Base-by-base conservation (phyloP, 2,113 vertebrate genomes). In the Ploceus nigricollis region DNA sequence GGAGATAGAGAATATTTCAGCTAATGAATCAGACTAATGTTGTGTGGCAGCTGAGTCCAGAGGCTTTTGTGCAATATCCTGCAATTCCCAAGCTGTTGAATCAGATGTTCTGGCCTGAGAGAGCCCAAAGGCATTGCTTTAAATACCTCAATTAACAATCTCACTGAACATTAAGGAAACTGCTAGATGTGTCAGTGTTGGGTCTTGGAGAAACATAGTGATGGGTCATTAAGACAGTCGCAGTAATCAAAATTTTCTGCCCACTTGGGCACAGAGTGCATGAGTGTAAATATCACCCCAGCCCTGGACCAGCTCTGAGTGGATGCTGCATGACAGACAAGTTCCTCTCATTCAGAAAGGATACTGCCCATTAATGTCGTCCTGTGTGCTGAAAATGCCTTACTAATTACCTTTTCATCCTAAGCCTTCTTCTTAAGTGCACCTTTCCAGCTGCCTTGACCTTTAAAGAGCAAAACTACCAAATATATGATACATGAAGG, bases 101-200 rank as follows among this genome's bases (percentile, higher is more conserved):
- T 96, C 77, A 91, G 79, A 92, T 84, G 82, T 88, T 94, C 81
- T 94, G 86, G 82, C 64, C 85, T 91, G 70, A 94, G 82, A 80
- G 56, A 91, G 66, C 73, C 89, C 81, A 89, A 94, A 97, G 96
- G 78, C 83, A 86, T 24, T 90, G 70, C 82, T 96, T 98, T 97
- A 96, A 96, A 91, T 91, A 95, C 57, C 88, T 94, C 95, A 97
- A 73, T 97, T 96, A 97, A 93, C 31, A 92, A 64, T 71, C 89
- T 60, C 73, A 85, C 54, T 93, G 81, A 68, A 69, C 60, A 90
- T 18, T 35, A 91, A 77, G 78, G 58, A 82, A 98, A 86, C 82
- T 82, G 58, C 31, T 89, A 47, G 10, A 96, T n/a, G 12, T 70
- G 44, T 77, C 86, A 89, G 23, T 48, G 72, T 80, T 96, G 70